Percentiles rank a stretch among this genome's conserved stretches.
Evolutionary conservation across 2,113 vertebrate genomes (phyloP).

Genomic region (Galbula dea): DNA sequence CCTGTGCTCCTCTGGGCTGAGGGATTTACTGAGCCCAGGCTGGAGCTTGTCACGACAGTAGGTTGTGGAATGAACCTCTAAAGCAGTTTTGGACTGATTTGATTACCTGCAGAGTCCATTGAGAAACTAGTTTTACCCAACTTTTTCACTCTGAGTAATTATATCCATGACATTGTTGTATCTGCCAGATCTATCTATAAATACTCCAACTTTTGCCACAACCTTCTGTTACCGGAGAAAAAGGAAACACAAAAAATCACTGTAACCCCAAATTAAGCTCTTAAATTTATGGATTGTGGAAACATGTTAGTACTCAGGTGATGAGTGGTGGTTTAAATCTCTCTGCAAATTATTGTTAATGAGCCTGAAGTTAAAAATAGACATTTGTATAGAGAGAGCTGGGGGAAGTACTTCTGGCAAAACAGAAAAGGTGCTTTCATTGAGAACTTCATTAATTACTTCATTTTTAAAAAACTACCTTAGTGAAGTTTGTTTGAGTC

Average conservation of each 20-base stretch:
- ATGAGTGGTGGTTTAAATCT: not conserved
- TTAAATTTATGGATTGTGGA: not conserved
- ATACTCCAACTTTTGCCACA: not conserved
- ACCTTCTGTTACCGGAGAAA: not conserved
- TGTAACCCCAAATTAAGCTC: not conserved
- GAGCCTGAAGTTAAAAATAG: constrained; percentile 19
- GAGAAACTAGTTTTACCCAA: not conserved
- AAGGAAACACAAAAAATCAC: not conserved
- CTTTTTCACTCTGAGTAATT: not conserved
- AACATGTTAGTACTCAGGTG: not conserved
- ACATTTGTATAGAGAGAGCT: not conserved
- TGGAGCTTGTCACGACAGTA: not conserved
- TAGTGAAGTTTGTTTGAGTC: not conserved
- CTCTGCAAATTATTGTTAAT: not conserved
- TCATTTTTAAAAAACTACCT: not conserved
- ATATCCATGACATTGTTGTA: accelerated
- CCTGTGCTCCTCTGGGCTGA: not conserved
- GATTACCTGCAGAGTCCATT: not conserved
- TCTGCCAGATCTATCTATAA: not conserved
- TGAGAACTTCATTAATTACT: not conserved
- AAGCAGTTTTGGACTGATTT: not conserved
- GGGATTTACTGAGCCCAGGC: not conserved
- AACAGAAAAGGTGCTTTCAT: not conserved
- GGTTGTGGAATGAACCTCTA: not conserved
- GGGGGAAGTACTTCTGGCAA: not conserved